Evolutionary conservation across 2,888 invertebrate genomes (phyloP).

Genomic region (Spodoptera littoralis): DNA sequence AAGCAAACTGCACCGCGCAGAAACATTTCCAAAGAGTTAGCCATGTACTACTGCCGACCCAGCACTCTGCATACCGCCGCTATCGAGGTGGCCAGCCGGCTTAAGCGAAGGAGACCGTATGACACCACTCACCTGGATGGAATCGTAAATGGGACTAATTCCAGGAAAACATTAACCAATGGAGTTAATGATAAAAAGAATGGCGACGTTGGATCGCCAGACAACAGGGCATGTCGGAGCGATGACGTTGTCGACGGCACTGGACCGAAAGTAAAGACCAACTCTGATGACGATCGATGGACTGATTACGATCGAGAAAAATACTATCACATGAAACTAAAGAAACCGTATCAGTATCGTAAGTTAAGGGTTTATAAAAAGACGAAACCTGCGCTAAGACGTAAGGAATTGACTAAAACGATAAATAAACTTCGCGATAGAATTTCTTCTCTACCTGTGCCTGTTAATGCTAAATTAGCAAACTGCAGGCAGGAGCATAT

Average conservation of each 20-base stretch:
- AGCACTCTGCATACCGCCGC: slow-evolving; percentile 82
- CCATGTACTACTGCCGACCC: slow-evolving; percentile 91
- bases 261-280: slow-evolving; percentile 60
- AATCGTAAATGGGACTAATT: slow-evolving; percentile 64
- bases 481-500: slow-evolving; percentile 84
- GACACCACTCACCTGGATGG: slow-evolving; percentile 76
- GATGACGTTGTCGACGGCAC: slow-evolving; percentile 75
- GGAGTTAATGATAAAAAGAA: slow-evolving; percentile 74
- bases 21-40: slow-evolving; percentile 92
- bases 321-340: slow-evolving; percentile 86
- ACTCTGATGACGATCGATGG: slow-evolving; percentile 73
- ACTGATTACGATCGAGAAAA: slow-evolving; percentile 80
- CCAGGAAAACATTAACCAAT: slow-evolving; percentile 66
- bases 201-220: slow-evolving; percentile 71
- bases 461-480: slow-evolving; percentile 82
- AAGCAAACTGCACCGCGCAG: slow-evolving; percentile 94
- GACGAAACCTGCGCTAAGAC: slow-evolving; percentile 74
- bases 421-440: slow-evolving; percentile 80
- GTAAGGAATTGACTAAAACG: slow-evolving; percentile 74
- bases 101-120: slow-evolving; percentile 91
- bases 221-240: slow-evolving; percentile 61
- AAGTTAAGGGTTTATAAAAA: slow-evolving; percentile 86
- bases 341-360: slow-evolving; percentile 87
- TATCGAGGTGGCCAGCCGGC: slow-evolving; percentile 80
- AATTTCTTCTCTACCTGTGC: slow-evolving; percentile 75